A percentile compares a stretch with the other conserved stretches of the same genome.
phyloP scores from a whole-genome alignment of 2,888 invertebrate species.

The Nemotelus pantherinus region DNA sequence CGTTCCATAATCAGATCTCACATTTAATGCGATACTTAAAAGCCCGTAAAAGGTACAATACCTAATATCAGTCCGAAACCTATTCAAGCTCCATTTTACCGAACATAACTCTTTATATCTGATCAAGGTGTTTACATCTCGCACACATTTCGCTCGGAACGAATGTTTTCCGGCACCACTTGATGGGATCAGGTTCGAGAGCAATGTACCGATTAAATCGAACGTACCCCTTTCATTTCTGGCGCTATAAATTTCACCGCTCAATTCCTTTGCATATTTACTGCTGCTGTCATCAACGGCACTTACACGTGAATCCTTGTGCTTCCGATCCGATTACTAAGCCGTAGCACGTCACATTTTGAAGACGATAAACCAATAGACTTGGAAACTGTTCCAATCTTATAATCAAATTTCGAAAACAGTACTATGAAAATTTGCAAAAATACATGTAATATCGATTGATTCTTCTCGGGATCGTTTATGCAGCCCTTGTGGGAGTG shows the following conservation, averaged over 20 bases:
- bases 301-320: not conserved
- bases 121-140: constrained; percentile 22
- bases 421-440: no score
- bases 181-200: no score
- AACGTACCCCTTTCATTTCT: constrained; percentile 29
- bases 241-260: constrained; percentile 31
- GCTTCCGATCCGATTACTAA: not conserved
- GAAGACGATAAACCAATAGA: not conserved
- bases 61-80: constrained; percentile 13
- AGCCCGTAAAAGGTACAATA: constrained; percentile 12
- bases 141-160: not conserved
- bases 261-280: constrained; percentile 41
- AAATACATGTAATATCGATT: no score
- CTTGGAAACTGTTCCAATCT: not conserved
- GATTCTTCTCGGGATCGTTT: no score
- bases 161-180: no score
- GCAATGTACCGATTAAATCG: constrained; percentile 2
- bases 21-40: constrained; percentile 9
- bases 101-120: constrained; percentile 20
- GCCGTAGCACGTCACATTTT: not conserved
- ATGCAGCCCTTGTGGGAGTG: no score
- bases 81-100: constrained; percentile 2
- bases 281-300: not conserved
- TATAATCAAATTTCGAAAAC: not conserved
- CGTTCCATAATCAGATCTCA: not conserved